Evolutionary conservation across 2,797 vertebrate species (phyloP).

Genomic region (Astyanax mexicanus): DNA sequence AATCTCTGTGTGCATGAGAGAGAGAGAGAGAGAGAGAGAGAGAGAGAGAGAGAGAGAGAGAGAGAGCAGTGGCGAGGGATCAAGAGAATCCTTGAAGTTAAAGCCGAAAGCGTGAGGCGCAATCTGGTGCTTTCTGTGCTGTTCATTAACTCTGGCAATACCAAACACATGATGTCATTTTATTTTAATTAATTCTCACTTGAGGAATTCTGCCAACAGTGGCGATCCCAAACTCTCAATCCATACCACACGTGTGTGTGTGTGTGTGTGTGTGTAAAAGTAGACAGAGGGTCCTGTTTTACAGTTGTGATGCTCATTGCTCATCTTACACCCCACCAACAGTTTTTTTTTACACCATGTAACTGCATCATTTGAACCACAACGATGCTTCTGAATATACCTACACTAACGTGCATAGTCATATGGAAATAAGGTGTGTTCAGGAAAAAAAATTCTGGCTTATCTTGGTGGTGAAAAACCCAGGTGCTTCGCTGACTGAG

Average conservation of each 20-base stretch:
- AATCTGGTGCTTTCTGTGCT: background rate
- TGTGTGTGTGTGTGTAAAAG: background rate
- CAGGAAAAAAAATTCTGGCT: too few species aligned
- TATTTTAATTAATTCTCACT: background rate
- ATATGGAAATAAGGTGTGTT: too few species aligned
- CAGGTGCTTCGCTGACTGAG: too few species aligned
- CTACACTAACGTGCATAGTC: too few species aligned
- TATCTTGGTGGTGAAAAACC: too few species aligned
- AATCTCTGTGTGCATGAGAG: background rate
- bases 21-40: background rate
- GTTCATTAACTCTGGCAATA: background rate
- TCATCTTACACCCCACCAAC: too few species aligned
- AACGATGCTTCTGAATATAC: too few species aligned
- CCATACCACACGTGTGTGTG: background rate
- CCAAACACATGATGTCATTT: background rate
- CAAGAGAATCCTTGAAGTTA: slow-evolving; percentile 10
- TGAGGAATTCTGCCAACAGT: background rate
- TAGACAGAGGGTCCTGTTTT: too few species aligned
- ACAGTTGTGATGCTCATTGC: too few species aligned
- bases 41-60: background rate
- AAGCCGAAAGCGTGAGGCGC: background rate
- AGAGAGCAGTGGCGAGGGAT: slow-evolving; percentile 5
- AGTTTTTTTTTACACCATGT: too few species aligned
- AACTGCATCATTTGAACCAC: too few species aligned
- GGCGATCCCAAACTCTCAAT: background rate